Evolutionary conservation across 2,113 vertebrate genomes (phyloP).

Genomic region (Thalassoma bifasciatum): DNA sequence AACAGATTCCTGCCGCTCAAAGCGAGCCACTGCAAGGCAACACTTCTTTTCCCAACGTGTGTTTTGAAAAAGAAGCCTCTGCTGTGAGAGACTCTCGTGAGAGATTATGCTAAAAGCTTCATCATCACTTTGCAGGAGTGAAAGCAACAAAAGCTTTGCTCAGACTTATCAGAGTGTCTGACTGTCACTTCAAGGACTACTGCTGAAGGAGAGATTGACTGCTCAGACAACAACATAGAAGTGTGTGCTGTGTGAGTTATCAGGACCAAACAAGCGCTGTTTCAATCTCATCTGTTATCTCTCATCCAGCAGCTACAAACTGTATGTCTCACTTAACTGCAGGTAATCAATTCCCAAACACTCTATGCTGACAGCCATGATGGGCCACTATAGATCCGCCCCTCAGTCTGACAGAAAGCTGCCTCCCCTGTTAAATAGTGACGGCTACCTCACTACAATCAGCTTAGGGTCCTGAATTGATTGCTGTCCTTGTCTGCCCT

Average conservation of each 20-base stretch:
- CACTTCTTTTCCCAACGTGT: background rate
- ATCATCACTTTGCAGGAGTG: background rate
- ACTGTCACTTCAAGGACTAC: background rate
- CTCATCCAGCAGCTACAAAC: background rate
- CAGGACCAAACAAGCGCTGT: background rate
- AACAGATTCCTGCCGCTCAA: background rate
- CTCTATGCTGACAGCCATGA: conserved; percentile 19
- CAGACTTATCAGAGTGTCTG: conserved; percentile 1
- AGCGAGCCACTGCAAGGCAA: background rate
- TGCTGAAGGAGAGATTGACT: conserved; percentile 5
- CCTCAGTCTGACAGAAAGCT: conserved; percentile 12
- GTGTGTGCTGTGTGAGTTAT: background rate
- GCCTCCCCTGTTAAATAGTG: background rate
- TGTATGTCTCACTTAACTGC: conserved; percentile 6
- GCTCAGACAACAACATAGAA: background rate
- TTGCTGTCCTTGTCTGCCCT: conserved; percentile 37
- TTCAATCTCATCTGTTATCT: background rate
- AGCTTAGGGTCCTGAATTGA: conserved; percentile 49
- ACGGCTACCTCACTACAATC: conserved; percentile 38
- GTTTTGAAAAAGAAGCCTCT: background rate
- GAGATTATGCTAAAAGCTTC: conserved; percentile 11
- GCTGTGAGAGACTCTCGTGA: background rate
- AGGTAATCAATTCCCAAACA: conserved; percentile 11
- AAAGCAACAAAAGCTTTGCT: background rate
- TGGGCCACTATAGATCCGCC: background rate